phyloP scores from a whole-genome alignment of 2,797 vertebrate species.

The Trachops cirrhosus region DNA sequence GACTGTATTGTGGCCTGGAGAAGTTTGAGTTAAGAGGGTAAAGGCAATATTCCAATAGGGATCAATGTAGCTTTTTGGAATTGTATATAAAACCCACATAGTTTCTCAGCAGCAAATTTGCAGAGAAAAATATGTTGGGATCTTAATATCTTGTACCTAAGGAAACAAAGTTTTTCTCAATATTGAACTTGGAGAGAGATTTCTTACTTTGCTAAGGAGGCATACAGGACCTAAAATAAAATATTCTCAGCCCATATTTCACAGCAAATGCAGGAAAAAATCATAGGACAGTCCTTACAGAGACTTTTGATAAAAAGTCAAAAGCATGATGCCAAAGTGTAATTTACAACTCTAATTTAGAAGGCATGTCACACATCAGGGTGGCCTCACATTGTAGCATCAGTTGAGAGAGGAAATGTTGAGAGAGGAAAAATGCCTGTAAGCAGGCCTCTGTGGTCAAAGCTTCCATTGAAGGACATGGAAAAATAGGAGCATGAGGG shows the following conservation, averaged over 20 bases:
- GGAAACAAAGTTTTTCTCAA: not conserved
- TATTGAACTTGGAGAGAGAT: not conserved
- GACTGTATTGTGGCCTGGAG: not conserved
- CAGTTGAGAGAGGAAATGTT: not conserved
- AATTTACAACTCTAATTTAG: not conserved
- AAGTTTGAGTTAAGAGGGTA: not conserved
- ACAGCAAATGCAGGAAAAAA: not conserved
- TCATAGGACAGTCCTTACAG: not conserved
- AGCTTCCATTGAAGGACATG: not conserved
- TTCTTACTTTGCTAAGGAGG: not conserved
- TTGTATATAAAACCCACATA: not conserved
- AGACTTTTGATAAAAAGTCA: not conserved
- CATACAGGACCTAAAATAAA: not conserved
- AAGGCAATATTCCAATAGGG: not conserved
- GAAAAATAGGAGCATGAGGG: not conserved
- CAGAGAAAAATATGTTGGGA: not conserved
- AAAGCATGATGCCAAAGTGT: not conserved
- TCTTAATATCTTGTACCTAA: not conserved
- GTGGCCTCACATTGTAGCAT: not conserved
- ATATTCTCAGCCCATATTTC: not conserved
- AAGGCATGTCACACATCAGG: not conserved
- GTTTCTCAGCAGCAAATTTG: not conserved
- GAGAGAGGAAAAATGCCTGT: not conserved
- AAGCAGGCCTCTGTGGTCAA: not conserved
- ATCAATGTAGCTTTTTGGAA: not conserved